Evolutionary conservation across 2,888 invertebrate species (phyloP).

Genomic region (Lasioglossum pauxillum): DNA sequence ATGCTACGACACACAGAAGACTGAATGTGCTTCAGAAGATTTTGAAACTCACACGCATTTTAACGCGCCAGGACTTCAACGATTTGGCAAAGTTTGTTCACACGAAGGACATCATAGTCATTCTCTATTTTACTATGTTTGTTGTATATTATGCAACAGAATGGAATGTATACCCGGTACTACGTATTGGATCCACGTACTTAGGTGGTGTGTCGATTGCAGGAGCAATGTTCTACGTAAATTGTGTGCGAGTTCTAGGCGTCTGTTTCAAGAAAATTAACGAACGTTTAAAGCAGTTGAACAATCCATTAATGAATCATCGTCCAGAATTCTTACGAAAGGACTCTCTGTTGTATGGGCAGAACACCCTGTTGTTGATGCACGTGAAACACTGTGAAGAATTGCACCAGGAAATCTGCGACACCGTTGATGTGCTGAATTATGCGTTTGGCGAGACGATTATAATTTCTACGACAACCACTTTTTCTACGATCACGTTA

Average conservation of each 20-base stretch:
- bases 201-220: accelerated
- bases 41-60: not conserved
- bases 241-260: not conserved
- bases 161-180: accelerated
- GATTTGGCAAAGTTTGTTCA: not conserved
- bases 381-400: not conserved
- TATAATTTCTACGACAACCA: not conserved
- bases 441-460: not conserved
- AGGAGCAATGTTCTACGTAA: not conserved
- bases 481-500: not conserved
- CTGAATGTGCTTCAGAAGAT: not conserved
- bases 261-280: not conserved
- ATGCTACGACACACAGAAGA: not conserved
- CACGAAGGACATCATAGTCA: not conserved
- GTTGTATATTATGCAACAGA: accelerated
- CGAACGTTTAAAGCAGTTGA: not conserved
- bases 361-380: not conserved
- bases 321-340: not conserved
- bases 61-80: not conserved
- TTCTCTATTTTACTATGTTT: not conserved
- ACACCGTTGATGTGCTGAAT: not conserved
- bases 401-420: not conserved
- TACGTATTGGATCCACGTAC: accelerated
- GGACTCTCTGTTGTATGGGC: not conserved
- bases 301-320: not conserved